Conservation (phyloP, 1,140 invertebrate species). For the Leptinotarsa defecta region DNA sequence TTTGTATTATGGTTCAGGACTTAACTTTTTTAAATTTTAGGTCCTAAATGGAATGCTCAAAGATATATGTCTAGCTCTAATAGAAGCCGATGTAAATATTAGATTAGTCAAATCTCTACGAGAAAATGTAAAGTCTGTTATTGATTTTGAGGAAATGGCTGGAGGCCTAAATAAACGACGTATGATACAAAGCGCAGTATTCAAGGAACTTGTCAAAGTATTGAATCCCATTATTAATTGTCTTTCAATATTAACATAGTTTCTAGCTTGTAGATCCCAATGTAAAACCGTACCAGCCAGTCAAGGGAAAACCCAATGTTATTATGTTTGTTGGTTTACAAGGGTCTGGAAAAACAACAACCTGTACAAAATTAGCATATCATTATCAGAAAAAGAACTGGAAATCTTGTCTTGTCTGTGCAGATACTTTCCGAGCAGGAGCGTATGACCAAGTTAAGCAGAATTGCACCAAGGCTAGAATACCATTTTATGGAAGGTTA, state of each 20-base stretch:
- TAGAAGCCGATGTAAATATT: conserved; percentile 99
- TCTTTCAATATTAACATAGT: conserved; percentile 30
- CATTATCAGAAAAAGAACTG: conserved; percentile 99
- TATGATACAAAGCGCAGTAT: conserved; percentile 99
- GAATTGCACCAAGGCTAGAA: conserved; percentile 98
- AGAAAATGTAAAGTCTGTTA: conserved; percentile 97
- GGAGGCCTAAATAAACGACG: conserved; percentile 96
- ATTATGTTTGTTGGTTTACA: conserved; percentile 99
- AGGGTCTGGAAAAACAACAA: conserved; percentile 99
- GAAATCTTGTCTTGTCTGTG: conserved; percentile 99
- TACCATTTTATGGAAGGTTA: conserved; percentile 99
- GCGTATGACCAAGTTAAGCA: conserved; percentile 99
- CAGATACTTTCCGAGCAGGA: conserved; percentile 99
- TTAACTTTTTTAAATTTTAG: conserved; percentile 57
- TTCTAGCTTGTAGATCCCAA: conserved; percentile 94
- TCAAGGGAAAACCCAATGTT: conserved; percentile 94
- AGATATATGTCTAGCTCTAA: conserved; percentile 94
- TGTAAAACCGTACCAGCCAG: conserved; percentile 94
- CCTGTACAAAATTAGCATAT: conserved; percentile 99
- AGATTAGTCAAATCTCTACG: conserved; percentile 93
- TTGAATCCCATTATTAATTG: not conserved
- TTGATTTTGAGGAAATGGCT: conserved; percentile 99
- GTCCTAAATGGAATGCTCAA: conserved; percentile 99
- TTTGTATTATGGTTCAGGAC: not conserved
- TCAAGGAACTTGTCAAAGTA: conserved; percentile 98